Evolutionary conservation across 1,140 invertebrate species (phyloP).

Genomic region (Caenorhabditis inopinata): DNA sequence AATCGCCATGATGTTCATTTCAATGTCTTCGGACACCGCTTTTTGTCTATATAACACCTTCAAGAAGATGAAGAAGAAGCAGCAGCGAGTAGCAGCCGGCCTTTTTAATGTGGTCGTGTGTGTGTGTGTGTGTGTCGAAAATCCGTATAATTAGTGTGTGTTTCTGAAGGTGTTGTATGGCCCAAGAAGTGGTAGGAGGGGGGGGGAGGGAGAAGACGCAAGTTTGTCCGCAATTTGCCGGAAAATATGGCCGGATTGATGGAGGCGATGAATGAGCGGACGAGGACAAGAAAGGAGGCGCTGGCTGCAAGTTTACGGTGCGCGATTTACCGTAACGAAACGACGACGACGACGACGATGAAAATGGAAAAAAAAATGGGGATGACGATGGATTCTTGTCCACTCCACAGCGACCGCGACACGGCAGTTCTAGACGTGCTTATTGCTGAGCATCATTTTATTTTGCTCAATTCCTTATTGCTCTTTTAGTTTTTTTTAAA

Average conservation of each 20-base stretch:
- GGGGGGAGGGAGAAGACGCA: neutral
- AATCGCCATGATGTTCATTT: slow-evolving; percentile 1
- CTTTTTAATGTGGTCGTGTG: slow-evolving; percentile 21
- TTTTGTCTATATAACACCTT: neutral
- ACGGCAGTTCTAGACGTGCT: too few species aligned
- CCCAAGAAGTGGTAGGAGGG: neutral
- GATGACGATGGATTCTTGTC: too few species aligned
- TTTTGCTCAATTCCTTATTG: too few species aligned
- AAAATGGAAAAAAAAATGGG: neutral
- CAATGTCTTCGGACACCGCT: neutral
- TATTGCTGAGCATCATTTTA: too few species aligned
- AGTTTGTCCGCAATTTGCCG: slow-evolving; percentile 32
- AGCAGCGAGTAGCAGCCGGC: neutral
- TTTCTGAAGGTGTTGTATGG: neutral
- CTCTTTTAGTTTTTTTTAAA: too few species aligned
- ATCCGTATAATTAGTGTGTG: slow-evolving; percentile 28
- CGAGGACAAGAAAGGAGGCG: neutral
- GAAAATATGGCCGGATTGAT: slow-evolving; percentile 31
- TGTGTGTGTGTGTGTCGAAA: neutral
- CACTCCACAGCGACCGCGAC: too few species aligned
- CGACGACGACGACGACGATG: neutral
- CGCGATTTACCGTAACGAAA: slow-evolving; percentile 29
- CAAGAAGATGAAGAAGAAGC: slow-evolving; percentile 6
- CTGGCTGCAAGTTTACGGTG: slow-evolving; percentile 24
- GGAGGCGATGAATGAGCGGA: neutral